Evolutionary conservation across 2,797 vertebrate species (phyloP), one percentile per base, ranked within the genome.

Genomic region (Rhyacichthys aspro): DNA sequence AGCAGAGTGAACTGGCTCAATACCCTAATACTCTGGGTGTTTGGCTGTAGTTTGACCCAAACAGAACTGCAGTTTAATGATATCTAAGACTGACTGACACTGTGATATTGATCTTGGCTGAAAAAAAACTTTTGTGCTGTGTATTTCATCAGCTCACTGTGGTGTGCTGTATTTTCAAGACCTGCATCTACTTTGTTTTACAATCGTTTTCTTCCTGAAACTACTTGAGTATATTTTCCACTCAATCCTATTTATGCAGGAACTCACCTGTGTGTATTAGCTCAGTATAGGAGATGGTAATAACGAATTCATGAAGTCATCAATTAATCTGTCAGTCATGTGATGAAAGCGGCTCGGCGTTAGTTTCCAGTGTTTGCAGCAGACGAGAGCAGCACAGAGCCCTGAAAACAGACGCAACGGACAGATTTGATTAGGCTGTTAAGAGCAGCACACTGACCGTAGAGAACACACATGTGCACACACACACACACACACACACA

Each of bases 301-400:
- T 81, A 72, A 83, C 72, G 59, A 82, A 86, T 85, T 84, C 64
- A 86, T 56, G 67, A 81, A 67, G 78, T 82, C 76, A 59, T 79
- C 79, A 81, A 79, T 84, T 85, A 76, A 75, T 83, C 74, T 75
- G 83, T 74, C 79, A 82, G 48, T 79, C 66, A 48, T 11, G 11
- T 72, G 72, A 67, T 66, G 60, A 79, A 73, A 70, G 60, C 33
- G 19, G 67, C 70, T 74, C 58, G 70, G 68, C 32, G 28, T 46
- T 49, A 74, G 65, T 80, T 62, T 54, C 74, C 43, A 65, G 39
- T 65, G 76, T 59, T 68, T 72, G 70, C 65, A 66, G 72, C 19
- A 43, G 75, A 82, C 76, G 67, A 42, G 68, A 63, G 42, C 44
- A 62, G 74, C 67, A 60, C 54, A 12, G 53, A 16, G 64, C 76